phyloP scores from a whole-genome alignment of 2,113 vertebrate genomes.

The Brachypodius melanocephalos region DNA sequence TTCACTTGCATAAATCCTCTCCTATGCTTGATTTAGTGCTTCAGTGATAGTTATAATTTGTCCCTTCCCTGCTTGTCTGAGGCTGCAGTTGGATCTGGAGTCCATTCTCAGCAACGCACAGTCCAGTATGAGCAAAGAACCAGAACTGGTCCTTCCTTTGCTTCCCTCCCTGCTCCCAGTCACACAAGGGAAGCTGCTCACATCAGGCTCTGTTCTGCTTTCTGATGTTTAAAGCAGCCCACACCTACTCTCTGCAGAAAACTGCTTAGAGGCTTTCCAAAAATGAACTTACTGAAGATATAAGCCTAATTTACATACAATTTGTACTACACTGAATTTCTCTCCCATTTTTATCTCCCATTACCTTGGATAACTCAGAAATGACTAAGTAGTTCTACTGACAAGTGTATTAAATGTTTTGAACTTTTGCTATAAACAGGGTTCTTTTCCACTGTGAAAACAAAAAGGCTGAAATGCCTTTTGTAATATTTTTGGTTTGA shows the following conservation, averaged over 20 bases:
- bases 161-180: not conserved
- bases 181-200: not conserved
- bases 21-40: not conserved
- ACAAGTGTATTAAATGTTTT: not conserved
- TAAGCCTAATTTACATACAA: not conserved
- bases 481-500: not conserved
- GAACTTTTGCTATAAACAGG: not conserved
- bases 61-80: not conserved
- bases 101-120: fast-evolving
- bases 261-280: not conserved
- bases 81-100: not conserved
- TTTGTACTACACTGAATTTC: not conserved
- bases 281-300: not conserved
- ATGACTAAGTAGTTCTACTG: not conserved
- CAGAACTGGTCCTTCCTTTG: not conserved
- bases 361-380: not conserved
- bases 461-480: not conserved
- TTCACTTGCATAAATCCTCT: not conserved
- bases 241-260: not conserved
- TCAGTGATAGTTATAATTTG: not conserved
- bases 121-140: not conserved
- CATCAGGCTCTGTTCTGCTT: not conserved
- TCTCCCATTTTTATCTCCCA: not conserved
- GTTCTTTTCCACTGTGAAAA: not conserved
- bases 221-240: not conserved